Evolutionary conservation across 2,888 invertebrate species (phyloP), one percentile per base, ranked within the genome.

Genomic region (Drosophila infuscata): DNA sequence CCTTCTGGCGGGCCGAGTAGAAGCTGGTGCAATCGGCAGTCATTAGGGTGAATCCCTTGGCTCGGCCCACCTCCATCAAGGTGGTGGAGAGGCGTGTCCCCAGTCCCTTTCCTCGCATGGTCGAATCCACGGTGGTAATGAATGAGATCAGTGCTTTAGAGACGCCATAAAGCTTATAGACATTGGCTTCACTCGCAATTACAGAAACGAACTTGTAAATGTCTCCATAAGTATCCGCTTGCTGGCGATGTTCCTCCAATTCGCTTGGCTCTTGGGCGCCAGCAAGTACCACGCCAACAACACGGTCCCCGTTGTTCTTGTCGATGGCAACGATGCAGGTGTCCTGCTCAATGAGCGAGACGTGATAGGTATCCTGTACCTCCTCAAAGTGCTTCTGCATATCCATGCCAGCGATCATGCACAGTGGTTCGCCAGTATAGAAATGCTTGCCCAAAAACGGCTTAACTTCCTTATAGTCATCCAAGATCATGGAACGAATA

Each of bases 21-120:
- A 78, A 63, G 61, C 89, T 88, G 0, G 89, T 83, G 62, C 85
- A 89, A 58, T 82, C 79, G n/a, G 72, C 74, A 11, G 65, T 64
- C 7, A 79, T 67, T 3, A 89, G 11, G 17, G 76, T 65, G 52
- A 79, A 86, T 8, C 82, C 79, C 41, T 84, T 69, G n/a, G 61
- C 49, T 17, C 67, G 77, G 0, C 78, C 89, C 20, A 77, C 58
- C 29, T 84, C 81, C 56, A 84, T 80, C 12, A 79, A 71, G 8
- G 72, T 70, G 32, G 57, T 33, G 1, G 81, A 71, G 5, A 89
- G 71, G 12, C 76, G 78, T 0, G 63, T 7, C 43, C 84, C 85
- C 25, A 88, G 76, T 1, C 80, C 75, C 15, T 64, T 76, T 6
- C 88, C 91, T 20, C 89, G 70, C 61, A 64, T 70, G 0, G 58